These are phyloP conservation scores for Eristalis intricaria DNA, from an alignment of 2,888 invertebrate genomes.

Conservation along the genomic window DNA sequence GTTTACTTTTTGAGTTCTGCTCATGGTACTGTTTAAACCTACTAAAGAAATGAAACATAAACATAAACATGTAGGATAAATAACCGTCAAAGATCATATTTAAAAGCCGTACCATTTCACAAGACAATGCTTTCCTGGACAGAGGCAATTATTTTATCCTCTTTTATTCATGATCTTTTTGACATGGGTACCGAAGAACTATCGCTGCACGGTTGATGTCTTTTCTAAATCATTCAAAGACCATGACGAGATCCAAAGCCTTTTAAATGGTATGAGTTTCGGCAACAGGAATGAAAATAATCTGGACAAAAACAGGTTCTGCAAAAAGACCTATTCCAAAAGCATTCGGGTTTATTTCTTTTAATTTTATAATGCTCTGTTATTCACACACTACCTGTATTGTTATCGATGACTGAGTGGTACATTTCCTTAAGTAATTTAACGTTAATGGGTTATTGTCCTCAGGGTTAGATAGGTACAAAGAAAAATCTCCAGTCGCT, in stretches of 20 bases:
- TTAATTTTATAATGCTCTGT: constrained; percentile 35
- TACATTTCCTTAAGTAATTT: constrained; percentile 41
- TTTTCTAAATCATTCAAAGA: neutral
- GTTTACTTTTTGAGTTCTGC: too few species aligned
- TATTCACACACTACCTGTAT: constrained; percentile 39
- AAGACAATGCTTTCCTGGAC: too few species aligned
- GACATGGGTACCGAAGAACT: too few species aligned
- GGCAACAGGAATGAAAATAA: neutral
- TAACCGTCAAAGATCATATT: too few species aligned
- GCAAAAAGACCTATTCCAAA: constrained; percentile 57
- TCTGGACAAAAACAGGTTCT: neutral
- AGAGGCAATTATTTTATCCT: too few species aligned
- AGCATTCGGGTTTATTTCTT: constrained; percentile 36
- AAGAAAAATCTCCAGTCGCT: constrained; percentile 20
- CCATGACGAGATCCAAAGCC: neutral
- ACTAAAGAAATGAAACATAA: too few species aligned
- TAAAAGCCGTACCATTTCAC: too few species aligned
- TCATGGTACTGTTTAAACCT: too few species aligned
- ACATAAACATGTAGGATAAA: too few species aligned
- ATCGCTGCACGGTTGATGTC: neutral
- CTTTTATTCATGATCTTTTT: too few species aligned
- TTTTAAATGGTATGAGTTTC: neutral
- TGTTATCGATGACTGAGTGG: constrained; percentile 23
- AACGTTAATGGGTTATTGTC: constrained; percentile 59
- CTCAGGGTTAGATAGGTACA: constrained; percentile 32